Evolutionary conservation across 2,888 invertebrate species (phyloP).

Genomic region (Heteromyza rotundicornis): DNA sequence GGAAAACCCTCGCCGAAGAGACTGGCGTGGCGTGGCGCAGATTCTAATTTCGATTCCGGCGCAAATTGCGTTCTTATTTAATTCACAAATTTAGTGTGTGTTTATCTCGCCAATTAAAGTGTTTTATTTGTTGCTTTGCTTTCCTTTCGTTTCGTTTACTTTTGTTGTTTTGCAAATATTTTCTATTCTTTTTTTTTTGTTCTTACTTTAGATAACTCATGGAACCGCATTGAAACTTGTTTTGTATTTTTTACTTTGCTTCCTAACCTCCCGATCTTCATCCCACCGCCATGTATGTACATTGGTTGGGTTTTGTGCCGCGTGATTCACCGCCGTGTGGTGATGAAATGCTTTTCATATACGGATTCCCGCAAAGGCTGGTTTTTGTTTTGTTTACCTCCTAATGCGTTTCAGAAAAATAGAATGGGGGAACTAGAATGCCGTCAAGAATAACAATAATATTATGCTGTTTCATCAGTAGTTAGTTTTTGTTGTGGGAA

Average conservation of each 20-base stretch:
- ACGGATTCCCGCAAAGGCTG: too few relatives aligned
- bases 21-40: background rate
- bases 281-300: too few relatives aligned
- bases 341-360: too few relatives aligned
- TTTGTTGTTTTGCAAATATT: background rate
- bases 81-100: background rate
- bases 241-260: background rate
- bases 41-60: background rate
- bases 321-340: too few relatives aligned
- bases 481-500: too few relatives aligned
- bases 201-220: background rate
- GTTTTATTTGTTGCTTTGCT: background rate
- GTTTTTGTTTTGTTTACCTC: too few relatives aligned
- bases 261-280: too few relatives aligned
- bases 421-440: too few relatives aligned
- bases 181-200: background rate
- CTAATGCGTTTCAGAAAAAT: too few relatives aligned
- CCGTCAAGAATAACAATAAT: too few relatives aligned
- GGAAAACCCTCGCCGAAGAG: background rate
- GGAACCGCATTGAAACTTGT: background rate
- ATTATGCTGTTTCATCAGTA: too few relatives aligned
- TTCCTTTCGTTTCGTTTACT: too few relatives aligned
- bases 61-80: constrained; percentile 2
- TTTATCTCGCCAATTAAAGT: background rate
- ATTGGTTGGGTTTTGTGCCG: background rate